Percentiles rank a stretch among this genome's conserved stretches.
Evolutionary conservation across 2,888 invertebrate genomes (phyloP).

Genomic region (Euproctis similis): DNA sequence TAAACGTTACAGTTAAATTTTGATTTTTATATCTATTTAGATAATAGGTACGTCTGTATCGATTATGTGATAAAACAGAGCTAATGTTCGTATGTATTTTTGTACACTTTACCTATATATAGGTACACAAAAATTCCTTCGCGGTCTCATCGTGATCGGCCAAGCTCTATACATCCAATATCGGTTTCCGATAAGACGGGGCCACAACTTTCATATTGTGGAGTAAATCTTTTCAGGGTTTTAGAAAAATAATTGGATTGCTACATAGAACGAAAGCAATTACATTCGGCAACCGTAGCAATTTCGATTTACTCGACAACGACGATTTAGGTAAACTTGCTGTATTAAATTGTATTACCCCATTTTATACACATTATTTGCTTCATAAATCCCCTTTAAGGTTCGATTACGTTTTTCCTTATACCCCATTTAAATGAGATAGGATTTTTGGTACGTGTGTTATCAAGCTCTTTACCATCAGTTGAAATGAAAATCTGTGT

Average conservation of each 20-base stretch:
- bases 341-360: constrained; percentile 47
- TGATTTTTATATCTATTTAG: too few species aligned
- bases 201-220: constrained; percentile 46
- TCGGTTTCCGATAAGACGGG: constrained; percentile 56
- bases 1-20: background rate
- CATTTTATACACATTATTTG: constrained; percentile 43
- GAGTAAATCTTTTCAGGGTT: constrained; percentile 60
- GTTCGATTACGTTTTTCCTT: constrained; percentile 44
- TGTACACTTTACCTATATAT: background rate
- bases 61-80: background rate
- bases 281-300: constrained; percentile 58
- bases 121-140: background rate
- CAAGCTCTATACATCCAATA: constrained; percentile 40
- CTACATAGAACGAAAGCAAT: constrained; percentile 64
- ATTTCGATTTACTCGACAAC: constrained; percentile 57
- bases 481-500: constrained; percentile 23
- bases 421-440: constrained; percentile 46
- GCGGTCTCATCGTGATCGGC: constrained; percentile 13
- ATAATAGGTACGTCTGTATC: background rate
- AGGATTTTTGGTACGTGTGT: constrained; percentile 29
- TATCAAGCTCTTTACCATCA: constrained; percentile 21
- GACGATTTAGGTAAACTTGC: constrained; percentile 57
- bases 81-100: background rate
- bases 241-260: constrained; percentile 70
- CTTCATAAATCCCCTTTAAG: constrained; percentile 48